Evolutionary conservation across 2,113 vertebrate species (phyloP).

Genomic region (Lichenostomus cassidix): DNA sequence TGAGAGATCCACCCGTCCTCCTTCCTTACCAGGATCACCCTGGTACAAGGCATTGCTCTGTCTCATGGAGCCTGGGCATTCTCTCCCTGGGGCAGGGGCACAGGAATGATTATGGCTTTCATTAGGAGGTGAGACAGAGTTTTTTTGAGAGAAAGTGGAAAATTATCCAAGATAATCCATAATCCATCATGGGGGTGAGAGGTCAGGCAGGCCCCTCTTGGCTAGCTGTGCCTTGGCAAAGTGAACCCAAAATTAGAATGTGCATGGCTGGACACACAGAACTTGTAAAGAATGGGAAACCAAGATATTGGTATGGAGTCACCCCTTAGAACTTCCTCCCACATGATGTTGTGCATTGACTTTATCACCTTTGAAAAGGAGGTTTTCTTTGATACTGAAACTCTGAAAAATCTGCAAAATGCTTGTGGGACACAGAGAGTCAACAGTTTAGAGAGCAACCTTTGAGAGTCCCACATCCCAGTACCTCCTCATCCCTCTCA

Average conservation of each 20-base stretch:
- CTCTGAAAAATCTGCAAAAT: slow-evolving; percentile 22
- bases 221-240: not conserved
- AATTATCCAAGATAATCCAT: slow-evolving; percentile 7
- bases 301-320: not conserved
- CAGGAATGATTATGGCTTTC: not conserved
- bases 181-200: not conserved
- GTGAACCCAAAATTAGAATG: not conserved
- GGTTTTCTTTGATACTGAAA: slow-evolving; percentile 23
- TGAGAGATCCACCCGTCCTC: not conserved
- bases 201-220: not conserved
- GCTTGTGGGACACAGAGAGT: not conserved
- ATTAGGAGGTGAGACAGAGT: not conserved
- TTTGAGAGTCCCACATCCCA: not conserved
- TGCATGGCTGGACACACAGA: not conserved
- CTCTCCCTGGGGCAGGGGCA: not conserved
- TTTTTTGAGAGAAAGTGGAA: not conserved
- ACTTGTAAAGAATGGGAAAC: not conserved
- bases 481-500: not conserved
- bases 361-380: slow-evolving; percentile 4
- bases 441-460: not conserved
- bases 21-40: accelerated
- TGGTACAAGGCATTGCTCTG: not conserved
- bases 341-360: not conserved
- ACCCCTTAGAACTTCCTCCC: not conserved
- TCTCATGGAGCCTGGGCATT: not conserved